A percentile compares a stretch with the other conserved stretches of the same genome.
Evolutionary conservation across 2,797 vertebrate genomes (phyloP).

Genomic region (Buphagus erythrorhynchus): DNA sequence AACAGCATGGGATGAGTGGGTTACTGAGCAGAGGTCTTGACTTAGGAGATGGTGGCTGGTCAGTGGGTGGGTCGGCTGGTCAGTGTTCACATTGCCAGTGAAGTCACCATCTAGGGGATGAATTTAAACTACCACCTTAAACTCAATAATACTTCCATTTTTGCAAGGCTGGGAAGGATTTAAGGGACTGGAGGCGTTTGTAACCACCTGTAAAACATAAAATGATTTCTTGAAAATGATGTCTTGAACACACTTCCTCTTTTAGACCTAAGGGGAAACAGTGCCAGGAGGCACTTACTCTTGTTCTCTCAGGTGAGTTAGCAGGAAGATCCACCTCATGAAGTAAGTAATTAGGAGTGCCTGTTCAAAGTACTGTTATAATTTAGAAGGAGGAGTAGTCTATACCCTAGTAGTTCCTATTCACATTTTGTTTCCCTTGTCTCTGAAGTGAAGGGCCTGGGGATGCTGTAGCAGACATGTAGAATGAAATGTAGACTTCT

Average conservation of each 20-base stretch:
- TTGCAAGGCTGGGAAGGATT: neutral
- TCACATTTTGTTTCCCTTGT: neutral
- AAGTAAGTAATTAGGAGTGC: neutral
- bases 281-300: neutral
- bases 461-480: neutral
- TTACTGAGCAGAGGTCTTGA: neutral
- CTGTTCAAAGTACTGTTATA: neutral
- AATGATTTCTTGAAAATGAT: neutral
- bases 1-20: fast-evolving
- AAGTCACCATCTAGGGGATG: neutral
- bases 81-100: fast-evolving
- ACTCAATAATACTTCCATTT: neutral
- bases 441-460: neutral
- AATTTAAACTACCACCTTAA: neutral
- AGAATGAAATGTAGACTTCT: neutral
- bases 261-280: neutral
- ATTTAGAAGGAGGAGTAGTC: neutral
- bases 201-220: neutral
- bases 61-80: neutral
- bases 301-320: neutral
- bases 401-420: neutral
- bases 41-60: neutral
- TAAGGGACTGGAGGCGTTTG: neutral
- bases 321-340: neutral
- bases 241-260: too few species aligned